Percentiles rank a stretch among this genome's conserved stretches.
These are phyloP conservation scores for Megaceryle maxima DNA, from an alignment of 2,113 vertebrate genomes.

Conservation along the genomic window DNA sequence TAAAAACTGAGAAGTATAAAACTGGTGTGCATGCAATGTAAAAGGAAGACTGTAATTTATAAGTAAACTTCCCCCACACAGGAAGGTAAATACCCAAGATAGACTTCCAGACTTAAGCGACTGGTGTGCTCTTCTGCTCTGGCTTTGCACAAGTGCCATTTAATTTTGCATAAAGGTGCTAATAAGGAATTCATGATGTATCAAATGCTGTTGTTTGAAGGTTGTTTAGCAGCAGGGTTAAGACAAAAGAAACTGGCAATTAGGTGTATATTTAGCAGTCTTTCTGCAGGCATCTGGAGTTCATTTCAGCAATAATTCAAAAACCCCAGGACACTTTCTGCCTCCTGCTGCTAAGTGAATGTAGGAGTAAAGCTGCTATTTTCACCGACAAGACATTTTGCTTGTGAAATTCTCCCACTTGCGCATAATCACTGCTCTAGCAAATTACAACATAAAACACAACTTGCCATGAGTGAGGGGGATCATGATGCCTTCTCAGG, in stretches of 20 bases:
- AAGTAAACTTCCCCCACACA: neutral
- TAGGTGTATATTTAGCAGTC: conserved; percentile 74
- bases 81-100: neutral
- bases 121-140: neutral
- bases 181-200: conserved; percentile 35
- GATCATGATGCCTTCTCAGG: neutral
- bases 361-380: conserved; percentile 76
- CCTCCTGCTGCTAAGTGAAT: conserved; percentile 68
- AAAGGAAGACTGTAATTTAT: conserved; percentile 32
- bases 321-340: conserved; percentile 63
- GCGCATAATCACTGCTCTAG: conserved; percentile 56
- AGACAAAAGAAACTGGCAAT: conserved; percentile 64
- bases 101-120: neutral
- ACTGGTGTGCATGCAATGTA: neutral
- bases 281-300: conserved; percentile 70
- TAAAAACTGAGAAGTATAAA: conserved; percentile 1
- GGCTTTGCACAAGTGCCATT: neutral
- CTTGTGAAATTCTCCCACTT: conserved; percentile 70
- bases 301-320: conserved; percentile 69
- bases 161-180: conserved; percentile 27
- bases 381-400: conserved; percentile 72
- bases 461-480: conserved; percentile 19
- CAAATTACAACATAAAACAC: conserved; percentile 50
- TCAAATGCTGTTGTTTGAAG: conserved; percentile 47
- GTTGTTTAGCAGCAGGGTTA: conserved; percentile 48